These are phyloP conservation scores for Caradrina clavipalpis DNA, from an alignment of 2,888 invertebrate species.

Conservation along the genomic window DNA sequence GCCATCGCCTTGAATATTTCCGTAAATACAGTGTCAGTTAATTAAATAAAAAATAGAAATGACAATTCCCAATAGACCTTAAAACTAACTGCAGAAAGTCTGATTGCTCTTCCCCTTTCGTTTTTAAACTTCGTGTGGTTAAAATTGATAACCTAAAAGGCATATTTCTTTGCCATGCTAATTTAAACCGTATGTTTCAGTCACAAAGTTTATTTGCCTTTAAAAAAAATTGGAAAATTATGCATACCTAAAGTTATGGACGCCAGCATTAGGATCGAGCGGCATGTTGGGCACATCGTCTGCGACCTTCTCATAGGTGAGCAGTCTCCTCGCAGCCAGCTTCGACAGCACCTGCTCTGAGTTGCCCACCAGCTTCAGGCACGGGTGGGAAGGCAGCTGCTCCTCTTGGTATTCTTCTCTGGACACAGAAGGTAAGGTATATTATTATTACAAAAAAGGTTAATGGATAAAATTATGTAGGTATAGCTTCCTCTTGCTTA, in stretches of 20 bases:
- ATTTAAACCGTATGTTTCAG: not conserved
- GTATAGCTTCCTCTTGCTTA: too few relatives aligned
- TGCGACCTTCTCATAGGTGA: constrained; percentile 95
- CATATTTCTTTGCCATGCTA: not conserved
- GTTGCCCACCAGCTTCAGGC: constrained; percentile 94
- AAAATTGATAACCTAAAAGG: too few relatives aligned
- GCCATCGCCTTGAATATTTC: too few relatives aligned
- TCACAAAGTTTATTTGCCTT: not conserved
- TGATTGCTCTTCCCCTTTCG: too few relatives aligned
- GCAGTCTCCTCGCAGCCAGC: constrained; percentile 94
- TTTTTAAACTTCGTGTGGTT: too few relatives aligned
- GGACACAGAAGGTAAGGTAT: constrained; percentile 27
- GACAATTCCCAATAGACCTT: not conserved
- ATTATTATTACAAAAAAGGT: too few relatives aligned
- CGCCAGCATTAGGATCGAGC: constrained; percentile 68
- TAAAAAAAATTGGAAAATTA: too few relatives aligned
- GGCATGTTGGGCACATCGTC: constrained; percentile 82
- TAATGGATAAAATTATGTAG: too few relatives aligned
- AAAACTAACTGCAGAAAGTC: too few relatives aligned
- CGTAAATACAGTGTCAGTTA: too few relatives aligned
- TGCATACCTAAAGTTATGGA: constrained; percentile 78
- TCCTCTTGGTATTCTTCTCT: constrained; percentile 94
- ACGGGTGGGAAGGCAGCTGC: constrained; percentile 95
- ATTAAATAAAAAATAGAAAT: too few relatives aligned
- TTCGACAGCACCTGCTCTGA: constrained; percentile 97